Evolutionary conservation across 2,888 invertebrate species (phyloP).

Genomic region (Auanema sp.): DNA sequence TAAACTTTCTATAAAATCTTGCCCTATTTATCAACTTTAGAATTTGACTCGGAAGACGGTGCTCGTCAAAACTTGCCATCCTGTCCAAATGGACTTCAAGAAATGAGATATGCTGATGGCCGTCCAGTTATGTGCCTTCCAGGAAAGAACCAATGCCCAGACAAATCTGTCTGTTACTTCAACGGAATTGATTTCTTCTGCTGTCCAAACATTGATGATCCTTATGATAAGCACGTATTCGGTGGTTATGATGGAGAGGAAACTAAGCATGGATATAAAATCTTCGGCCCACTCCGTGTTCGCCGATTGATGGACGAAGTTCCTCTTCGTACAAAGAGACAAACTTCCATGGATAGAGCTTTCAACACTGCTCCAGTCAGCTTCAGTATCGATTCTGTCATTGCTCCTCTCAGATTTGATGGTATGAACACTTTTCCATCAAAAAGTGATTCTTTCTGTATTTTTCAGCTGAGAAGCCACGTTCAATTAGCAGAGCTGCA

Average conservation of each 20-base stretch:
- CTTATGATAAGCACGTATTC: constrained; percentile 60
- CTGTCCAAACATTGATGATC: constrained; percentile 62
- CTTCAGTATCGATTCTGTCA: constrained; percentile 54
- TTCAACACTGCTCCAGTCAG: constrained; percentile 25
- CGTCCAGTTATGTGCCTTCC: constrained; percentile 62
- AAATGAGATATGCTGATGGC: constrained; percentile 41
- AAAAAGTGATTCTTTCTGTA: constrained; percentile 7
- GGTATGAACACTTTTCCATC: constrained; percentile 14
- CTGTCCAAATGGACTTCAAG: constrained; percentile 57
- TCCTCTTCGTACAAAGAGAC: constrained; percentile 33
- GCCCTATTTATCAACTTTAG: too few relatives aligned
- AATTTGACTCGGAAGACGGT: too few relatives aligned
- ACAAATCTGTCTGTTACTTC: constrained; percentile 61
- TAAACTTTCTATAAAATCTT: too few relatives aligned
- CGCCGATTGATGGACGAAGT: constrained; percentile 43
- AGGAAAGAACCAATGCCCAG: constrained; percentile 61
- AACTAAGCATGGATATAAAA: constrained; percentile 58
- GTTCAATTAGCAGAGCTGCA: constrained; percentile 32
- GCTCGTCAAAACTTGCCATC: constrained; percentile 15
- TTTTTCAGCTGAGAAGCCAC: constrained; percentile 38
- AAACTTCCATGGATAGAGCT: constrained; percentile 23
- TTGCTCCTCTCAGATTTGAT: constrained; percentile 57
- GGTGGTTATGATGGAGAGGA: constrained; percentile 60
- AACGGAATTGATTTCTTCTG: constrained; percentile 64
- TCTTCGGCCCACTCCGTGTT: constrained; percentile 51